Percentiles rank a stretch among this genome's conserved stretches.
These are phyloP conservation scores for Eolophus roseicapilla DNA, from an alignment of 2,113 vertebrate species.

Conservation along the genomic window DNA sequence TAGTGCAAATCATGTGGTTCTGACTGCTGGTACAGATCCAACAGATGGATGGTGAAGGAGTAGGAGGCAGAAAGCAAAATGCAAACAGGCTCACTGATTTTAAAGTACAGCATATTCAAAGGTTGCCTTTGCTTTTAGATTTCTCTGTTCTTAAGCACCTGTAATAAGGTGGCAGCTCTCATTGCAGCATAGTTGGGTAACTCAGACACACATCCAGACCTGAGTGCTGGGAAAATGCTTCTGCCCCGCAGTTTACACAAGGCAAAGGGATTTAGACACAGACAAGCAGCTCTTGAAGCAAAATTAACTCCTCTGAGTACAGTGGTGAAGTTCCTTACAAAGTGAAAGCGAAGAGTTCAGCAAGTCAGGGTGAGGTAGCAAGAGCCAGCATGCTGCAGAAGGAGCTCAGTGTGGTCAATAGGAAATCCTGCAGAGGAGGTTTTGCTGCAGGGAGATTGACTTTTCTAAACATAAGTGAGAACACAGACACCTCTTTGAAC, in stretches of 20 bases:
- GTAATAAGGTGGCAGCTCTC: background rate
- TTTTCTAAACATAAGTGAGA: background rate
- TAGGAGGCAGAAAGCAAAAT: conserved; percentile 12
- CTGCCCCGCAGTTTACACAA: background rate
- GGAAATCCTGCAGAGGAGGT: background rate
- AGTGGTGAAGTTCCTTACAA: background rate
- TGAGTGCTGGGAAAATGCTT: background rate
- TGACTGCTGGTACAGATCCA: conserved; percentile 30
- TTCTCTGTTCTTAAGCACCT: background rate
- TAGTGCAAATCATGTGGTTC: conserved; percentile 8
- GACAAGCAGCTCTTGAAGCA: background rate
- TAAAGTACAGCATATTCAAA: background rate
- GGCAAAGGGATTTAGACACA: background rate
- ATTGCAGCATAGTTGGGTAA: background rate
- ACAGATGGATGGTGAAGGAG: background rate
- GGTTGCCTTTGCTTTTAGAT: background rate
- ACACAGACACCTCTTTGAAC: background rate
- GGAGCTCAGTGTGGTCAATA: background rate
- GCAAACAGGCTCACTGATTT: background rate
- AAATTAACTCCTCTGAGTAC: background rate
- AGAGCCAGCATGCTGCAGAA: background rate
- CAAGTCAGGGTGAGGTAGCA: background rate
- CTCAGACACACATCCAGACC: background rate
- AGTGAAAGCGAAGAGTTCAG: background rate
- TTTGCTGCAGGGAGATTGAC: background rate